A percentile compares a stretch with the other conserved stretches of the same genome.
Evolutionary conservation across 2,888 invertebrate species (phyloP).

Genomic region (Phania funesta): DNA sequence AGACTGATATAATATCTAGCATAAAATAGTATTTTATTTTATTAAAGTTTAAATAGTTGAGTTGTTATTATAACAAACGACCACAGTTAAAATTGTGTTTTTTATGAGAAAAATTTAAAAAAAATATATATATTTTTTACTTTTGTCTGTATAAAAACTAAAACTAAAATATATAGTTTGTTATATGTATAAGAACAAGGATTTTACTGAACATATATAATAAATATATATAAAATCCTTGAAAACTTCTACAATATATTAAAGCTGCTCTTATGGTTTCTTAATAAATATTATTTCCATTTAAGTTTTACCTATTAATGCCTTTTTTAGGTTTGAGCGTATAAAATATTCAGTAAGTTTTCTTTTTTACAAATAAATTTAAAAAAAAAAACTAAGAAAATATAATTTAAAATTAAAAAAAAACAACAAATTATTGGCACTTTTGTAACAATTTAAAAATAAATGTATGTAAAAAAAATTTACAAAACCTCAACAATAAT

Average conservation of each 20-base stretch:
- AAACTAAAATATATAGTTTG: neutral
- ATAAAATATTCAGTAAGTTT: slow-evolving; percentile 59
- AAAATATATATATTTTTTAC: neutral
- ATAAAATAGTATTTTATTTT: slow-evolving; percentile 45
- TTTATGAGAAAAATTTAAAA: neutral
- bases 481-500: neutral
- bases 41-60: slow-evolving; percentile 31
- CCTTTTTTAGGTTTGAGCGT: slow-evolving; percentile 24
- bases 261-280: slow-evolving; percentile 61
- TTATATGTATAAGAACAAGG: slow-evolving; percentile 18
- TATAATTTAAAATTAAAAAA: slow-evolving; percentile 9
- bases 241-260: slow-evolving; percentile 44
- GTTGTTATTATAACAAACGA: neutral
- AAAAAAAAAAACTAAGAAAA: slow-evolving; percentile 24
- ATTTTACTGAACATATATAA: slow-evolving; percentile 1
- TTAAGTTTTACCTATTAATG: neutral
- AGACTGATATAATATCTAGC: slow-evolving; percentile 8
- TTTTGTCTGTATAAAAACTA: neutral
- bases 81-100: neutral
- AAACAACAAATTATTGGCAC: slow-evolving; percentile 53
- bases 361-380: slow-evolving; percentile 24
- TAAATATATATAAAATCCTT: slow-evolving; percentile 36
- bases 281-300: slow-evolving; percentile 21
- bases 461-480: slow-evolving; percentile 16
- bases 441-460: slow-evolving; percentile 34